Percentiles rank a stretch among this genome's conserved stretches.
Evolutionary conservation across 2,113 vertebrate genomes (phyloP).

Genomic region (Hipposideros armiger): DNA sequence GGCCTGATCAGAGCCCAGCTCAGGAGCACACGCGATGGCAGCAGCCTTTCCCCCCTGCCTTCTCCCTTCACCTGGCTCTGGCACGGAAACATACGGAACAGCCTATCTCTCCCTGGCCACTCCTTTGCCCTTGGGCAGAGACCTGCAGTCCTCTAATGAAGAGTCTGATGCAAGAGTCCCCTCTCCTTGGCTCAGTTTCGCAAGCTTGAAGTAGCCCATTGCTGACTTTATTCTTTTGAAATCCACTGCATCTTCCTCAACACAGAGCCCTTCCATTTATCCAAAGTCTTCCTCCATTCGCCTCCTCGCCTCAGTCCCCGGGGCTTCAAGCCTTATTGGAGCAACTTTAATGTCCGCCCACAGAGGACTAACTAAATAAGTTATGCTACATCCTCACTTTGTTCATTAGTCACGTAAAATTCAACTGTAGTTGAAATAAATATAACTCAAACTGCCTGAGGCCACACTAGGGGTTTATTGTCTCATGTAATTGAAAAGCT

Average conservation of each 20-base stretch:
- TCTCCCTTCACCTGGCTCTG: not conserved
- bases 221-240: conserved; percentile 43
- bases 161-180: not conserved
- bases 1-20: not conserved
- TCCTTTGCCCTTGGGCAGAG: not conserved
- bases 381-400: not conserved
- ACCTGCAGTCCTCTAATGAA: not conserved
- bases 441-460: conserved; percentile 11
- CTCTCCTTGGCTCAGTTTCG: not conserved
- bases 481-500: not conserved
- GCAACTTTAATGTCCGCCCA: not conserved
- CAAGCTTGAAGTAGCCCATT: not conserved
- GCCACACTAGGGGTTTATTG: not conserved
- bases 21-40: not conserved
- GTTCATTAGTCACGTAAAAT: not conserved
- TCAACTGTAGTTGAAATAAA: not conserved
- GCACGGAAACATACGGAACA: not conserved
- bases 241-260: not conserved
- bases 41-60: not conserved
- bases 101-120: not conserved
- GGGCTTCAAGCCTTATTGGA: not conserved
- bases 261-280: not conserved
- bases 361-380: not conserved
- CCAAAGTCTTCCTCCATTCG: not conserved
- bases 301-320: not conserved